Evolutionary conservation across 2,113 vertebrate species (phyloP), one percentile per base, ranked within the genome.

Genomic region (Pterocles gutturalis): DNA sequence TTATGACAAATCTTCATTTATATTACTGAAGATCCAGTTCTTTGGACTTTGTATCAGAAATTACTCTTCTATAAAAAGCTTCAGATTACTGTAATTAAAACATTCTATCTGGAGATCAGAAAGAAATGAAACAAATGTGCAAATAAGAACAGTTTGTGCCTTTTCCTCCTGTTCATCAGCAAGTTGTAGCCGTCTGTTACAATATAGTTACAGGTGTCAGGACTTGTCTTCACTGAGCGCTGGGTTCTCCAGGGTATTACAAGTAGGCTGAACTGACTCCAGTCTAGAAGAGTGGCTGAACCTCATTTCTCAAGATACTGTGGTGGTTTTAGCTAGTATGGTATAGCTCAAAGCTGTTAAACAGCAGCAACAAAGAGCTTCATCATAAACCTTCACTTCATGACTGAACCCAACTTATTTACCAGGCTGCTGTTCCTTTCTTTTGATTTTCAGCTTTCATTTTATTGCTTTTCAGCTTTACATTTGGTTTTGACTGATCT

Each of bases 251-350:
- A 48, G 51, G 29, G 15, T 36, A 11, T 51, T 67, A 17, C 17
- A 20, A 17, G 45, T 11, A 57, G 14, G 22, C 11, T 72, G 51
- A 69, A 65, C 43, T 25, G 34, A 33, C 17, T 80, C 13, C n/a
- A 46, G 1, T 22, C 9, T 6, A 36, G 34, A 90, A 72, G 11
- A 55, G 31, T 19, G 22, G 3, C 33, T 80, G 45, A 83, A 83
- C 16, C 4, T 29, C 11, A 33, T 76, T 90, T 66, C 43, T 86
- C 15, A 60, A 49, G 46, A 62, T 19, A 43, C 26, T 58, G 75
- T 13, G 21, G 12, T 60, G 29, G 0, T 8, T 67, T 66, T 64
- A 31, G 5, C 24, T 78, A 3, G 0, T 33, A 2, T 45, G 7
- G 4, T n/a, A 20, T 24, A 75, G 8, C 29, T 73, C 38, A 78